phyloP scores from a whole-genome alignment of 2,888 invertebrate genomes.

The Trissoscelio sp. region DNA sequence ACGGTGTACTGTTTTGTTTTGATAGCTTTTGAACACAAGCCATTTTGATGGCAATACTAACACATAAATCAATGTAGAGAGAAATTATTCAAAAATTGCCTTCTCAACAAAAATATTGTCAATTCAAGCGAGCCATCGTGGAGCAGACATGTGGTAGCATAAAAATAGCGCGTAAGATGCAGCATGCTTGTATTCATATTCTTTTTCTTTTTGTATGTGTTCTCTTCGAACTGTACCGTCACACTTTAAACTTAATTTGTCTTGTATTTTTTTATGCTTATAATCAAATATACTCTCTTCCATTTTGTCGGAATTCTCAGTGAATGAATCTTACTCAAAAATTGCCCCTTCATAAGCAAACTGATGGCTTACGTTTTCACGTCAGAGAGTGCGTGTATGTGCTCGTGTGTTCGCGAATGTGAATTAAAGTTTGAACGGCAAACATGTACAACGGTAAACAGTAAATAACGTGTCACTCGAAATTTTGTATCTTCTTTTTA shows the following conservation, averaged over 20 bases:
- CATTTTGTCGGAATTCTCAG: conserved; percentile 15
- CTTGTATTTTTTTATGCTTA: not conserved
- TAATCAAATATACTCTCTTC: conserved; percentile 20
- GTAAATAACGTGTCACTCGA: conserved; percentile 47
- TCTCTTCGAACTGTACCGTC: conserved; percentile 44
- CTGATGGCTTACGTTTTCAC: conserved; percentile 19
- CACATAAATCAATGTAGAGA: conserved; percentile 21
- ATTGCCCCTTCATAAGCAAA: conserved; percentile 27
- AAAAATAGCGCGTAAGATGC: conserved; percentile 72
- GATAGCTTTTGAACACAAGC: conserved; percentile 19
- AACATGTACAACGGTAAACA: conserved; percentile 29
- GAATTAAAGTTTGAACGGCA: conserved; percentile 17
- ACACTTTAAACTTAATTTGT: conserved; percentile 30
- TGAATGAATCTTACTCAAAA: conserved; percentile 23
- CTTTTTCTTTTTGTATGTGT: conserved; percentile 34
- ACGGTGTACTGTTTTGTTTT: conserved; percentile 28
- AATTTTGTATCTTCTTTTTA: conserved; percentile 27
- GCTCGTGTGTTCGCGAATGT: conserved; percentile 65
- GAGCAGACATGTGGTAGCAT: conserved; percentile 69
- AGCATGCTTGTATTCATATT: conserved; percentile 70
- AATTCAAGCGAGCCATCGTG: conserved; percentile 58
- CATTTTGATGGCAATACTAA: conserved; percentile 27
- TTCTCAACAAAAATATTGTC: conserved; percentile 39
- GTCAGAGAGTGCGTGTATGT: conserved; percentile 44
- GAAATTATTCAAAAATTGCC: conserved; percentile 24